Conservation (phyloP, 1,140 invertebrate species). For the Drosophila athabasca region DNA sequence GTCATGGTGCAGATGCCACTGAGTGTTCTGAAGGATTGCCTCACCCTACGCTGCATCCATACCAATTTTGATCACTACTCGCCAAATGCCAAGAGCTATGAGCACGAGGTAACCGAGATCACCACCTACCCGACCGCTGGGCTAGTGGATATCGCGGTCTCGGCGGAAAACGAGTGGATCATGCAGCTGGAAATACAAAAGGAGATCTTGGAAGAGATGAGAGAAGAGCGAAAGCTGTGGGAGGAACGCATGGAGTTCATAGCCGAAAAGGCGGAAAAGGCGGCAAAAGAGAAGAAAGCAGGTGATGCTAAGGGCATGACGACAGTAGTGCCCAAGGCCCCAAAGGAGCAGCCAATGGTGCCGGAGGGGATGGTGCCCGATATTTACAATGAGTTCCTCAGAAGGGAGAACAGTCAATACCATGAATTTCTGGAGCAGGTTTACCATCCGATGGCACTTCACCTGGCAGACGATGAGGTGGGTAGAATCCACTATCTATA, state of each 20-base stretch:
- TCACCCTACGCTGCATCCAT: slow-evolving; percentile 67
- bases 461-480: slow-evolving; percentile 50
- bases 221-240: slow-evolving; percentile 29
- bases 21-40: slow-evolving; percentile 47
- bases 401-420: slow-evolving; percentile 52
- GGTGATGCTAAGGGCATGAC: slow-evolving; percentile 4
- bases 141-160: slow-evolving; percentile 48
- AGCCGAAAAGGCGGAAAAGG: slow-evolving; percentile 31
- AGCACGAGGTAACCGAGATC: neutral
- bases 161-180: slow-evolving; percentile 56
- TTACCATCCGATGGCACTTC: slow-evolving; percentile 50
- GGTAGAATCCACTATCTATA: neutral
- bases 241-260: slow-evolving; percentile 50
- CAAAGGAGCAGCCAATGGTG: slow-evolving; percentile 44
- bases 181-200: slow-evolving; percentile 59
- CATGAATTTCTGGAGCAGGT: slow-evolving; percentile 36
- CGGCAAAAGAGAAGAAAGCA: slow-evolving; percentile 25
- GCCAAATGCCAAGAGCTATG: slow-evolving; percentile 57
- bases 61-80: slow-evolving; percentile 56
- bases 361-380: slow-evolving; percentile 54
- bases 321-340: slow-evolving; percentile 34
- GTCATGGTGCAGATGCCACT: slow-evolving; percentile 53
- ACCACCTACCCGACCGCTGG: slow-evolving; percentile 33
- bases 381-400: slow-evolving; percentile 33
- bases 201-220: slow-evolving; percentile 40